Evolutionary conservation across 2,888 invertebrate genomes (phyloP).

Genomic region (Drosophila algonquin): DNA sequence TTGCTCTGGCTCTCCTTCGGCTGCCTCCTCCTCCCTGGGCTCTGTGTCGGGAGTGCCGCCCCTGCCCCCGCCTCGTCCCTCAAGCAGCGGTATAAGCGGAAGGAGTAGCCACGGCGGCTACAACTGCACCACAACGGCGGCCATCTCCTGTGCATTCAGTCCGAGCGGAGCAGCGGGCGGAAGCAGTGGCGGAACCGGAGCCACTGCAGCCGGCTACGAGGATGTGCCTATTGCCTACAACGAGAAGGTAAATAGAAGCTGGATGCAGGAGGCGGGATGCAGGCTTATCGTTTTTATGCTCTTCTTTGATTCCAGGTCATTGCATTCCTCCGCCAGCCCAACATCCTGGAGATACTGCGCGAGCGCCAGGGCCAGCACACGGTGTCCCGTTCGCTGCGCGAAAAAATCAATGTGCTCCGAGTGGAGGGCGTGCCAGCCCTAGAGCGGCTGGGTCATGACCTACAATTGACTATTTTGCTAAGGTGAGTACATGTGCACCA

Average conservation of each 20-base stretch:
- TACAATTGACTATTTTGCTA: slow-evolving; percentile 95
- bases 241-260: slow-evolving; percentile 87
- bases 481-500: slow-evolving; percentile 89
- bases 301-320: slow-evolving; percentile 87
- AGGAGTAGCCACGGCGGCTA: slow-evolving; percentile 30
- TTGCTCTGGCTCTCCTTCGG: slow-evolving; percentile 26
- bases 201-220: slow-evolving; percentile 59
- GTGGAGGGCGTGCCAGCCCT: slow-evolving; percentile 95
- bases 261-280: too few relatives aligned
- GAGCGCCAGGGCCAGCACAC: slow-evolving; percentile 91
- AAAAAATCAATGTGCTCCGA: slow-evolving; percentile 94
- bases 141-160: slow-evolving; percentile 60
- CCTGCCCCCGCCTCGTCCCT: slow-evolving; percentile 89
- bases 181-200: slow-evolving; percentile 18
- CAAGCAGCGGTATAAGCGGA: slow-evolving; percentile 56
- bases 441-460: slow-evolving; percentile 93
- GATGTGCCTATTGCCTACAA: slow-evolving; percentile 96
- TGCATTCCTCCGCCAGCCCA: slow-evolving; percentile 96
- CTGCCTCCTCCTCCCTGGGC: slow-evolving; percentile 3
- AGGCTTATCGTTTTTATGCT: too few relatives aligned
- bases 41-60: slow-evolving; percentile 86
- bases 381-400: slow-evolving; percentile 90
- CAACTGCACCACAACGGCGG: slow-evolving; percentile 65
- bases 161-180: slow-evolving; percentile 51
- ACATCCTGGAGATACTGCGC: slow-evolving; percentile 95